Percentiles rank a stretch among this genome's conserved stretches.
These are phyloP conservation scores for Hirtodrosophila trivittata DNA, from an alignment of 2,888 invertebrate species.

Conservation along the genomic window DNA sequence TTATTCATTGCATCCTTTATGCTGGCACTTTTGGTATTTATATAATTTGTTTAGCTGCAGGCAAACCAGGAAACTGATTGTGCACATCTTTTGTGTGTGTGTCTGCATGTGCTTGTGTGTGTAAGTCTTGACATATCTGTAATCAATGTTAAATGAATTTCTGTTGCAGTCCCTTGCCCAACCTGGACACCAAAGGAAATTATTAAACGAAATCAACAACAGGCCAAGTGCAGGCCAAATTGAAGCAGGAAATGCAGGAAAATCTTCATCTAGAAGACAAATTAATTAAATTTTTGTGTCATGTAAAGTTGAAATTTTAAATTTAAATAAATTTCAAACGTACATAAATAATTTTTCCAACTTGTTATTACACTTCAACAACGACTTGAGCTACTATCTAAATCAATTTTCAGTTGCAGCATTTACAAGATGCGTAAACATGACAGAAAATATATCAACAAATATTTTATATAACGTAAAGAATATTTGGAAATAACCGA, in stretches of 20 bases:
- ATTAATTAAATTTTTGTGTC: slow-evolving; percentile 44
- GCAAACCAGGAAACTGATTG: slow-evolving; percentile 1
- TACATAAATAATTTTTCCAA: slow-evolving; percentile 25
- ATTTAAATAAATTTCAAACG: slow-evolving; percentile 30
- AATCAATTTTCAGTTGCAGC: too few relatives aligned
- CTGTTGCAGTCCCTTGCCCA: slow-evolving; percentile 12
- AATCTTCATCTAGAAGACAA: slow-evolving; percentile 15
- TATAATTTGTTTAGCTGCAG: slow-evolving; percentile 31
- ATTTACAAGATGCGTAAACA: too few relatives aligned
- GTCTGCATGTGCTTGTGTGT: neutral
- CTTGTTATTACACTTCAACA: too few relatives aligned
- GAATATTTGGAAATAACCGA: too few relatives aligned
- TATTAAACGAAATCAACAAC: slow-evolving; percentile 44
- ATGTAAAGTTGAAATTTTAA: slow-evolving; percentile 17
- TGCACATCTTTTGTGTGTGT: neutral
- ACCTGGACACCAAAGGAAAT: slow-evolving; percentile 33
- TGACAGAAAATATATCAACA: too few relatives aligned
- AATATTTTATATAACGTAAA: too few relatives aligned
- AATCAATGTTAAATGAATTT: slow-evolving; percentile 66
- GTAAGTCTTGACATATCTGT: slow-evolving; percentile 29
- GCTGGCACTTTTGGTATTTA: slow-evolving; percentile 35
- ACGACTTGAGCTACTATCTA: too few relatives aligned
- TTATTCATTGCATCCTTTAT: slow-evolving; percentile 12
- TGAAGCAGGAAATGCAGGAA: slow-evolving; percentile 10
- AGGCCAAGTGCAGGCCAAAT: slow-evolving; percentile 19